Evolutionary conservation across 2,888 invertebrate species (phyloP), one percentile per base, ranked within the genome.

Genomic region (Apocheima hispidaria): DNA sequence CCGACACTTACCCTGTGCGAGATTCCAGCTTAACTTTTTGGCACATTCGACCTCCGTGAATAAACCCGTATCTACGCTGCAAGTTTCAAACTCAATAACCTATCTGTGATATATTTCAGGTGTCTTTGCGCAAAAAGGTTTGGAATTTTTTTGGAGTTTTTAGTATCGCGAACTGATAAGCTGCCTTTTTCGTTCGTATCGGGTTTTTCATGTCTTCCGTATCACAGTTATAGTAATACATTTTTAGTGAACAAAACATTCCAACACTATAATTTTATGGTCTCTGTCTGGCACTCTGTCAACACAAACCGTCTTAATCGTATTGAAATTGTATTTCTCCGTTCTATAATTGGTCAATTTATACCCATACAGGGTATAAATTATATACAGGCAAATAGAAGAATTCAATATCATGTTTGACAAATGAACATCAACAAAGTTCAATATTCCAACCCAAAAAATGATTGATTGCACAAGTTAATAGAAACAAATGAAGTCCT

Each of bases 11-110:
- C 64, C 57, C 40, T 38, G 52, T 63, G 65, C 69, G 66, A 72
- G 72, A 73, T 74, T 74, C 75, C 72, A 68, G 70, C 65, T 73
- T 70, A 73, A 75, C 71, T 79, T 78, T 76, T 77, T 74, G 75
- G 69, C 72, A 75, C 68, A 74, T 75, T 66, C 73, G 65, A 74
- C 74, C 73, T 71, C 60, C 65, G 61, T 63, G 65, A 63, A 72
- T 69, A 69, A 72, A 69, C 68, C 63, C 67, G 55, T 65, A 69
- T 50, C 53, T 53, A 52, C 61, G 46, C 56, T 43, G 55, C 57
- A 61, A 64, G 63, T 66, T 70, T 57, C 53, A 65, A 69, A 68
- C 68, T 71, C 68, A 66, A 68, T 67, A 68, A 67, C 64, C 68
- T 63, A 67, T 68, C 68, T 64, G 64, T 68, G 70, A 70, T 70